Base-by-base conservation (phyloP, 30 jellyfish, hydroid and myxozoan genomes). In the Hydractinia symbiolongicarpus region DNA sequence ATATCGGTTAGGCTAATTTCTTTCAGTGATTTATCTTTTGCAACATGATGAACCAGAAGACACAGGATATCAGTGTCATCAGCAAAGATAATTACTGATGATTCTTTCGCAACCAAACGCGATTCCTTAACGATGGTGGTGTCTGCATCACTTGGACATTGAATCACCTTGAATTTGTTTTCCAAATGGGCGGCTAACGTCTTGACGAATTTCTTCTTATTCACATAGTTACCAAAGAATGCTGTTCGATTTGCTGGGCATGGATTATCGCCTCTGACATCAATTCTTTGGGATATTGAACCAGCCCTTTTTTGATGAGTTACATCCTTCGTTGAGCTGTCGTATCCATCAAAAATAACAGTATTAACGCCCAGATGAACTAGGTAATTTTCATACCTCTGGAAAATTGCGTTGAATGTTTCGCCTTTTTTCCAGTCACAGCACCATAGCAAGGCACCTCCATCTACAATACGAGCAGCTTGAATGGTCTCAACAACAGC, bases 401-500 rank as follows among this genome's bases (percentile, higher is more conserved):
- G 49, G 10, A 67, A 67, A 44, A 67, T 67, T 8, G 77, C 19
- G 10, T 67, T 20, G 77, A 67, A 67, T 13, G 77, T 73, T 52
- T 73, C 77, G 82, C 15, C 30, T 21, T 73, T 73, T 21, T 52
- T 52, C 82, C 73, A 52, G 73, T 73, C 82, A 50, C 76, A 20
- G 20, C 82, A 20, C 76, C 82, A 73, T 14, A 20, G 76, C 76
- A 73, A 52, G 11, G 73, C 76, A 14, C 73, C 76, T 8, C 76
- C 82, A 20, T 73, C 82, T 9, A 73, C 82, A 50, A 52, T 50
- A 8, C 82, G 8, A 67, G 19, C 77, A 9, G 77, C 19, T 67
- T 67, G 44, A 9, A 8, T 10, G 8, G 82, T 15, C 50, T 73
- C n/a, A n/a, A n/a, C 82, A 73, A 73, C 82, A 20, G 76, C 8